Conservation (phyloP, 2,888 invertebrate genomes). For the Slavum lentiscoides region DNA sequence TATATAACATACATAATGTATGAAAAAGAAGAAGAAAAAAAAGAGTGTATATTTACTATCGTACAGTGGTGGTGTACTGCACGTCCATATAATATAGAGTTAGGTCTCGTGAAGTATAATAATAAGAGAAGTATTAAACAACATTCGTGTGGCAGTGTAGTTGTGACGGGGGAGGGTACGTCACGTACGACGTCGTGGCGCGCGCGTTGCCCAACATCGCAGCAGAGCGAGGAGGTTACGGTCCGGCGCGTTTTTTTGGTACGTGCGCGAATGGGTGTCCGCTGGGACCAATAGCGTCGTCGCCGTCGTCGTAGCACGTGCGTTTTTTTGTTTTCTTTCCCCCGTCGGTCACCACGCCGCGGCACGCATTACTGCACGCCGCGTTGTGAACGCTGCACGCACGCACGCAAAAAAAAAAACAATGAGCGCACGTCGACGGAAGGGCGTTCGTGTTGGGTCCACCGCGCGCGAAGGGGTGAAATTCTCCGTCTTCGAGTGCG, state of each 20-base stretch:
- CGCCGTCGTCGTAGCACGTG: constrained; percentile 24
- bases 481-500: not conserved
- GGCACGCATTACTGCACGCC: too few relatives aligned
- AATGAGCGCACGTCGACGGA: not conserved
- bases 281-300: constrained; percentile 37
- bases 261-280: constrained; percentile 47
- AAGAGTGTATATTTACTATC: too few relatives aligned
- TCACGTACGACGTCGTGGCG: too few relatives aligned
- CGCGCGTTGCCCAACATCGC: constrained; percentile 14
- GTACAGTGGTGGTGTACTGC: too few relatives aligned
- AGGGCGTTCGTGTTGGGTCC: constrained; percentile 21
- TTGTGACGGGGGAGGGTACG: not conserved
- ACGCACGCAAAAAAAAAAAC: not conserved
- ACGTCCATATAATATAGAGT: too few relatives aligned
- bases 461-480: constrained; percentile 6
- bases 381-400: too few relatives aligned
- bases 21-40: too few relatives aligned
- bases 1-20: too few relatives aligned
- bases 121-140: too few relatives aligned
- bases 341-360: not conserved
- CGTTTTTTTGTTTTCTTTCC: constrained; percentile 13
- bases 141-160: too few relatives aligned
- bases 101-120: too few relatives aligned
- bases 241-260: constrained; percentile 28
- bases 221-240: not conserved